Conservation (phyloP, 2,888 invertebrate species). For the Phyllotreta cruciferae region DNA sequence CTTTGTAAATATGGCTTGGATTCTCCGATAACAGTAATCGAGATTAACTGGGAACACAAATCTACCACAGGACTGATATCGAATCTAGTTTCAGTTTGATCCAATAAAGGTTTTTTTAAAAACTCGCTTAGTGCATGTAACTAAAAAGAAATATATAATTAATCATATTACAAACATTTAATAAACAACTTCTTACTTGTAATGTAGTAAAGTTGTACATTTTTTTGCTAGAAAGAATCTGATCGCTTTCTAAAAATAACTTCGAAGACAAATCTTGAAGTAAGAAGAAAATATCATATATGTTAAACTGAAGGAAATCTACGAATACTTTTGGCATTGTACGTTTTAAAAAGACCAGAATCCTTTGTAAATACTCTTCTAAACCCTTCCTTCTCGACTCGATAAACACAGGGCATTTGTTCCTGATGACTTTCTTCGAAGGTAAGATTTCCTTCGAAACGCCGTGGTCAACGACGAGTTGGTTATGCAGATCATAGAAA, state of each 20-base stretch:
- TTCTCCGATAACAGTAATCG: constrained; percentile 73
- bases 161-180: constrained; percentile 8
- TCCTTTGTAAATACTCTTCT: constrained; percentile 79
- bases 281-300: constrained; percentile 89
- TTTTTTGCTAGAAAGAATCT: constrained; percentile 65
- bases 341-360: constrained; percentile 77
- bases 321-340: constrained; percentile 83
- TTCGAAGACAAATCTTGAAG: constrained; percentile 82
- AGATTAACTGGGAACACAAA: constrained; percentile 79
- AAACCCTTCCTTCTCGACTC: constrained; percentile 82
- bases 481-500: constrained; percentile 86
- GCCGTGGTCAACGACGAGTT: constrained; percentile 80
- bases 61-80: constrained; percentile 93
- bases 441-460: constrained; percentile 87
- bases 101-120: constrained; percentile 84
- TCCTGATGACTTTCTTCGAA: constrained; percentile 91
- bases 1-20: constrained; percentile 77
- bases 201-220: constrained; percentile 77
- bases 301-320: constrained; percentile 85
- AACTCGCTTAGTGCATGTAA: constrained; percentile 89
- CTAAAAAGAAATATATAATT: constrained; percentile 63
- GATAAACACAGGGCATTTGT: constrained; percentile 86
- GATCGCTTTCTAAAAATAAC: constrained; percentile 79
- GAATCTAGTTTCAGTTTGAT: constrained; percentile 78
- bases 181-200: constrained; percentile 67